Conservation (phyloP, 2,888 invertebrate genomes). For the Hipparchia sbordonii region DNA sequence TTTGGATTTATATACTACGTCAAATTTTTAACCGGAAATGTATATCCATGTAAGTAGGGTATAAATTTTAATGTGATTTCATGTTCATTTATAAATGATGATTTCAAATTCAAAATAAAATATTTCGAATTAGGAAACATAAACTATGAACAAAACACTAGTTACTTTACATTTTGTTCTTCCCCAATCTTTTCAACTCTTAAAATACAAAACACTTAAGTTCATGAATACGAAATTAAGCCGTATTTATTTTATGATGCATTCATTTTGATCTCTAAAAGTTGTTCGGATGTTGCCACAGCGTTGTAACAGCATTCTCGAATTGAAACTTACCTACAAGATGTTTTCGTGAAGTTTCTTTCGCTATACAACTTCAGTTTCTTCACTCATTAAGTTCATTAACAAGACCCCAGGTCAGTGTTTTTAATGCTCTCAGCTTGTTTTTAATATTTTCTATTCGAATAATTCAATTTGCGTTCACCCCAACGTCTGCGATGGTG, state of each 20-base stretch:
- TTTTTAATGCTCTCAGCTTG: constrained; percentile 70
- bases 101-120: no score
- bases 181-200: constrained; percentile 27
- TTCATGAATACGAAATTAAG: constrained; percentile 40
- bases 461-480: constrained; percentile 67
- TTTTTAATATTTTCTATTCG: constrained; percentile 75
- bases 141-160: not conserved
- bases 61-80: no score
- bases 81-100: no score
- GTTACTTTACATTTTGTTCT: not conserved
- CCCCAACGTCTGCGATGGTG: constrained; percentile 68
- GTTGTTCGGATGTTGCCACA: constrained; percentile 52
- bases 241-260: constrained; percentile 60
- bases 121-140: not conserved
- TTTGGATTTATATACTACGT: no score
- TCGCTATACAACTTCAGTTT: constrained; percentile 64
- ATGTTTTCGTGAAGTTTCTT: constrained; percentile 64
- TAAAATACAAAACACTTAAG: constrained; percentile 33
- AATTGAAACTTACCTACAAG: constrained; percentile 65
- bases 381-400: constrained; percentile 78
- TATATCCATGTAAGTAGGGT: no score
- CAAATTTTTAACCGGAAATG: no score
- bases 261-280: constrained; percentile 58
- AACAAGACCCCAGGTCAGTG: constrained; percentile 73
- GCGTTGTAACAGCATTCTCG: constrained; percentile 61